Conservation (phyloP, 2,888 invertebrate species). For the Luperina nickerlii region DNA sequence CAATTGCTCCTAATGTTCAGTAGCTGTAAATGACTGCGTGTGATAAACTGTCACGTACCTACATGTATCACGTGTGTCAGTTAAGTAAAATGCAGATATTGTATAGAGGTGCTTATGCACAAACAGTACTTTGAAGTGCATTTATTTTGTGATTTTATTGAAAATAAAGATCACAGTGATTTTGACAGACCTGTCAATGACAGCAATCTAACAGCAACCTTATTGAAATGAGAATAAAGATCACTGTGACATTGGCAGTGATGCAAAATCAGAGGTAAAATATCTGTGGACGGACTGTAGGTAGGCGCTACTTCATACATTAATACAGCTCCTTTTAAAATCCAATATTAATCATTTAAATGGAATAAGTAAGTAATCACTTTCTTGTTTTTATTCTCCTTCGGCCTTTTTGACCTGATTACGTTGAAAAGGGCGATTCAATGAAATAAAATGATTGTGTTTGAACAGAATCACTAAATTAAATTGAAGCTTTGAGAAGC, state of each 20-base stretch:
- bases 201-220: no score
- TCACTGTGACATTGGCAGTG: no score
- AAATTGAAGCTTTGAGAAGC: slow-evolving; percentile 45
- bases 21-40: slow-evolving; percentile 66
- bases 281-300: background rate
- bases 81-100: slow-evolving; percentile 74
- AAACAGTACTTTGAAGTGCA: no score
- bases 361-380: background rate
- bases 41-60: slow-evolving; percentile 61
- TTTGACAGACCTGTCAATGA: no score
- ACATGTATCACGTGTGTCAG: slow-evolving; percentile 69
- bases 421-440: background rate
- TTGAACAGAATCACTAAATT: slow-evolving; percentile 52
- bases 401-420: background rate
- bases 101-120: slow-evolving; percentile 66
- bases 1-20: slow-evolving; percentile 53
- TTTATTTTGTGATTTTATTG: no score
- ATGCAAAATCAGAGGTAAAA: no score
- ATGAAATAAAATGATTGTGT: slow-evolving; percentile 6
- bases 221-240: no score
- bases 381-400: background rate
- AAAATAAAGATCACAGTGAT: no score
- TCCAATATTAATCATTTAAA: slow-evolving; percentile 26
- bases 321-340: background rate
- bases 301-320: background rate